A percentile compares a stretch with the other conserved stretches of the same genome.
phyloP scores from a whole-genome alignment of 2,888 invertebrate genomes.

The Campaea margaritaria region DNA sequence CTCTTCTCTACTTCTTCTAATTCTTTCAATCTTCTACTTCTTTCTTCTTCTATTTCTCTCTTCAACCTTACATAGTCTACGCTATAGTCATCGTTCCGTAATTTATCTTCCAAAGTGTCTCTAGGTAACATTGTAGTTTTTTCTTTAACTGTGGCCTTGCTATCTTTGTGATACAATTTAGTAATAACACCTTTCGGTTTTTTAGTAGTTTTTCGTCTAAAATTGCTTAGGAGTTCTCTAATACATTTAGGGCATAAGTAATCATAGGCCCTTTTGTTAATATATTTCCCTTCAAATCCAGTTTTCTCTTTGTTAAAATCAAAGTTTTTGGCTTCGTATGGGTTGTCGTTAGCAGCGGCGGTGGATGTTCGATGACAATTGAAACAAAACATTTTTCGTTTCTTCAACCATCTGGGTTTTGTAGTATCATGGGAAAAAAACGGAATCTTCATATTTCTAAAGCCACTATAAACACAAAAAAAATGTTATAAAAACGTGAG shows the following conservation, averaged over 20 bases:
- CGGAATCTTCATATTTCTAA: constrained; percentile 64
- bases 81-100: background rate
- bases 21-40: constrained; percentile 49
- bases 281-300: background rate
- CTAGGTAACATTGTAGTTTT: constrained; percentile 1
- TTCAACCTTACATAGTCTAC: constrained; percentile 24
- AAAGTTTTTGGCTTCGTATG: background rate
- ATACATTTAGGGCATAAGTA: constrained; percentile 39
- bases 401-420: constrained; percentile 54
- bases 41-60: constrained; percentile 41
- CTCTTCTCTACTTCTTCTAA: constrained; percentile 54
- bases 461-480: constrained; percentile 51
- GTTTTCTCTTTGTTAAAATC: constrained; percentile 13
- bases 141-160: constrained; percentile 1
- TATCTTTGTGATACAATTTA: constrained; percentile 8
- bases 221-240: constrained; percentile 15
- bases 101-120: constrained; percentile 13
- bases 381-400: constrained; percentile 54
- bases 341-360: background rate
- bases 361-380: constrained; percentile 41
- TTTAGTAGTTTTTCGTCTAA: constrained; percentile 17
- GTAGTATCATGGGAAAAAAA: constrained; percentile 70
- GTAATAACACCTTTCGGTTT: background rate
- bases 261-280: constrained; percentile 25
- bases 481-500: background rate